phyloP scores from a whole-genome alignment of 2,888 invertebrate genomes.

The Craniophora ligustri region DNA sequence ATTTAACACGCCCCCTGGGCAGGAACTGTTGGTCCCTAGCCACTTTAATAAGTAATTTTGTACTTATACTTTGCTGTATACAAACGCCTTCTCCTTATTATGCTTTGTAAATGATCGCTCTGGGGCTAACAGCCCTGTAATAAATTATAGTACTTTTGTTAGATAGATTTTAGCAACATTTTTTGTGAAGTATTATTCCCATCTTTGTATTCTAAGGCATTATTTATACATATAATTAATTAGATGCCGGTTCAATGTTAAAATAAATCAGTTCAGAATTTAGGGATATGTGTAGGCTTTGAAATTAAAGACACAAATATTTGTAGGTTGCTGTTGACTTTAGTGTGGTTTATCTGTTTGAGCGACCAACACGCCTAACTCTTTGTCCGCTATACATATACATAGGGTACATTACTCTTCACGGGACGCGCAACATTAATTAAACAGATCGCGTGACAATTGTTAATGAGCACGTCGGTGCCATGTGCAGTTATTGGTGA shows the following conservation, averaged over 20 bases:
- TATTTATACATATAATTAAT: background rate
- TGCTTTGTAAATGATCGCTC: slow-evolving; percentile 42
- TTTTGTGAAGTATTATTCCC: background rate
- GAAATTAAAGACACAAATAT: background rate
- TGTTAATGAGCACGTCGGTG: slow-evolving; percentile 43
- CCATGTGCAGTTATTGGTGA: slow-evolving; percentile 44
- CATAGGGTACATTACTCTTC: slow-evolving; percentile 3
- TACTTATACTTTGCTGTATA: slow-evolving; percentile 19
- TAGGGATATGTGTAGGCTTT: background rate
- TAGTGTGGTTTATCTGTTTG: slow-evolving; percentile 2
- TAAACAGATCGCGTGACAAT: slow-evolving; percentile 55
- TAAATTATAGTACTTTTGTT: slow-evolving; percentile 38
- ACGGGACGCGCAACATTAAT: slow-evolving; percentile 22
- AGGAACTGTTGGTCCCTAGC: slow-evolving; percentile 63
- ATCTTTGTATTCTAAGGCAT: background rate
- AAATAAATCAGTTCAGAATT: slow-evolving; percentile 4
- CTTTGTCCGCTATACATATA: slow-evolving; percentile 17
- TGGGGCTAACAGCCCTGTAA: slow-evolving; percentile 37
- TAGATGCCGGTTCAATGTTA: slow-evolving; percentile 9
- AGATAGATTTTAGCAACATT: slow-evolving; percentile 19
- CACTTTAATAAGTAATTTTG: slow-evolving; percentile 41
- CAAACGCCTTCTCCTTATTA: slow-evolving; percentile 27
- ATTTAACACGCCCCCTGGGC: slow-evolving; percentile 46
- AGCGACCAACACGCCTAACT: slow-evolving; percentile 3
- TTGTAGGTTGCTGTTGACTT: slow-evolving; percentile 3